phyloP scores from a whole-genome alignment of 2,113 vertebrate species.

The Trogon surrucura region DNA sequence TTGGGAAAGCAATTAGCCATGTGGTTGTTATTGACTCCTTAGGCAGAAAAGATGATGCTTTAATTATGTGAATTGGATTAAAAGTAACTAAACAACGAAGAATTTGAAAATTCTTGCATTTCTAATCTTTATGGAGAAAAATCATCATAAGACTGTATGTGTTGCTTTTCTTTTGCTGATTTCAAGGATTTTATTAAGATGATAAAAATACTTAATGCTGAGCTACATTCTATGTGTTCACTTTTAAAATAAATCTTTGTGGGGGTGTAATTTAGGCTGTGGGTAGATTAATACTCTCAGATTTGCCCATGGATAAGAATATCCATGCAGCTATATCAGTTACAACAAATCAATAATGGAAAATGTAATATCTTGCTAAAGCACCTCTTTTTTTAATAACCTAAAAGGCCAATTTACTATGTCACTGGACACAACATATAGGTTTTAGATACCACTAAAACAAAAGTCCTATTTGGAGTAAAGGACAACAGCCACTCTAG shows the following conservation, averaged over 20 bases:
- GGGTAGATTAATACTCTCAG: background rate
- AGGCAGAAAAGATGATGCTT: background rate
- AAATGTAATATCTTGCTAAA: background rate
- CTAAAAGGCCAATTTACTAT: background rate
- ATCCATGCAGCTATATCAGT: background rate
- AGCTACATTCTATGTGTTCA: background rate
- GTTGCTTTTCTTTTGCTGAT: background rate
- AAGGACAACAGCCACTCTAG: background rate
- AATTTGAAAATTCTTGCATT: background rate
- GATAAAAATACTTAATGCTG: conserved; percentile 18
- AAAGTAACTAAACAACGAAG: background rate
- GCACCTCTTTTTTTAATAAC: rapidly evolving
- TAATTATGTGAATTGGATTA: background rate
- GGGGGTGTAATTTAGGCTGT: background rate
- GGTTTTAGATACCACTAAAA: background rate
- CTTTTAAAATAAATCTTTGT: conserved; percentile 11
- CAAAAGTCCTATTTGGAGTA: background rate
- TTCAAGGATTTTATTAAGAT: background rate
- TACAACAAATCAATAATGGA: background rate
- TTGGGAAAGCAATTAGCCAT: background rate
- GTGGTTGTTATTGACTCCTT: background rate
- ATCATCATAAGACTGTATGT: background rate
- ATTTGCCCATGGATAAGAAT: background rate
- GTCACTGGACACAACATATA: background rate
- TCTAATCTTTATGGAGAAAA: background rate